Conservation (phyloP, 2,113 vertebrate genomes). For the Rhinolophus sinicus region DNA sequence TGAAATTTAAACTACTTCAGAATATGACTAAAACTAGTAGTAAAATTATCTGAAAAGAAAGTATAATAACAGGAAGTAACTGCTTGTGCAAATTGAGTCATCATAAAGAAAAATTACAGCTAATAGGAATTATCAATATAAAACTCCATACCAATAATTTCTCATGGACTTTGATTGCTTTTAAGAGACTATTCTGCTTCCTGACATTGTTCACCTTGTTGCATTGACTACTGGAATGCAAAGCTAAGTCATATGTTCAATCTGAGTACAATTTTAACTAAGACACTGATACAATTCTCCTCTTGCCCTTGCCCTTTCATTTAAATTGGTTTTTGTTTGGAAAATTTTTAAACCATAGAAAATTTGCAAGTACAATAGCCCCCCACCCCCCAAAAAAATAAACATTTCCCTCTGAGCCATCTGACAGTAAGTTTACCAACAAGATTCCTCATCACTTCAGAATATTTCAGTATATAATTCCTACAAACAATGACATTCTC, state of each 20-base stretch:
- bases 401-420: neutral
- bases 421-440: constrained; percentile 45
- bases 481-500: constrained; percentile 17
- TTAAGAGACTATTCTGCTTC: neutral
- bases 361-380: neutral
- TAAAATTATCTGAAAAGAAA: constrained; percentile 11
- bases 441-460: constrained; percentile 31
- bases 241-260: neutral
- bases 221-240: neutral
- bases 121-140: neutral
- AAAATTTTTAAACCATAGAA: constrained; percentile 28
- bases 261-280: neutral
- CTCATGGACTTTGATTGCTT: neutral
- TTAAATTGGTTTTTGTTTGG: neutral
- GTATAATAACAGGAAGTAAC: neutral
- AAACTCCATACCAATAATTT: neutral
- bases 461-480: constrained; percentile 52
- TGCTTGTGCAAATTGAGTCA: neutral
- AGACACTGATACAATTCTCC: neutral
- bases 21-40: neutral
- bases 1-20: neutral
- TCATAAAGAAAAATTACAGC: neutral
- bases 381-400: neutral
- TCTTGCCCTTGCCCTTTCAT: neutral
- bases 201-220: neutral